These are phyloP conservation scores for Periphyllus acericola DNA, from an alignment of 2,888 invertebrate species.

Conservation along the genomic window DNA sequence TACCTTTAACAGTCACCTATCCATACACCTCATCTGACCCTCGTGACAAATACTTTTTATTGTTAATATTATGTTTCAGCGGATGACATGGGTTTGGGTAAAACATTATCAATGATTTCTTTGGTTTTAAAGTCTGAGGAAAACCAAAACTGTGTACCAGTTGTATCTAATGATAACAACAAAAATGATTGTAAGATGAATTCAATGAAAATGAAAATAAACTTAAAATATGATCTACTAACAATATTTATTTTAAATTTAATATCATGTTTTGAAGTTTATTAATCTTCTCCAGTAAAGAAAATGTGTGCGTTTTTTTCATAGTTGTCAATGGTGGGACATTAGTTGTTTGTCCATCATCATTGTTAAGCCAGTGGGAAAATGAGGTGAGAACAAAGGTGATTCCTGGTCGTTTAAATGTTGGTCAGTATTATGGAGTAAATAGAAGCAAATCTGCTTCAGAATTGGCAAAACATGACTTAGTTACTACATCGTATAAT, in stretches of 20 bases:
- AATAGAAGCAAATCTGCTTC: slow-evolving; percentile 75
- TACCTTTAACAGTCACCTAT: too few species aligned
- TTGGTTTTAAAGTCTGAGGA: slow-evolving; percentile 70
- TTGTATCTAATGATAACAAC: slow-evolving; percentile 65
- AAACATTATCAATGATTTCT: slow-evolving; percentile 85
- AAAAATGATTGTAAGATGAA: neutral
- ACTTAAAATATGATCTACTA: too few species aligned
- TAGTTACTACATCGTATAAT: slow-evolving; percentile 21
- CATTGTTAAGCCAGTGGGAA: slow-evolving; percentile 90
- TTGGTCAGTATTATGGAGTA: slow-evolving; percentile 83
- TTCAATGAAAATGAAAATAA: neutral
- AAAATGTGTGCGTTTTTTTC: neutral
- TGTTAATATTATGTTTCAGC: slow-evolving; percentile 67
- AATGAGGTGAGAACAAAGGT: slow-evolving; percentile 78
- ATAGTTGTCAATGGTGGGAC: slow-evolving; percentile 73
- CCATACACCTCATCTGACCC: too few species aligned
- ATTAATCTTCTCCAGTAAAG: too few species aligned
- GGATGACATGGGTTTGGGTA: slow-evolving; percentile 85
- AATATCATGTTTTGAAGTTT: too few species aligned
- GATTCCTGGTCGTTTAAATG: slow-evolving; percentile 72
- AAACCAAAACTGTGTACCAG: slow-evolving; percentile 67
- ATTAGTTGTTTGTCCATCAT: slow-evolving; percentile 91
- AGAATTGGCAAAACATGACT: slow-evolving; percentile 65
- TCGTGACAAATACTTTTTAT: neutral
- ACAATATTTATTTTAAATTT: too few species aligned